A percentile compares a stretch with the other conserved stretches of the same genome.
phyloP scores from a whole-genome alignment of 2,113 vertebrate species.

The Pygoscelis antarcticus region DNA sequence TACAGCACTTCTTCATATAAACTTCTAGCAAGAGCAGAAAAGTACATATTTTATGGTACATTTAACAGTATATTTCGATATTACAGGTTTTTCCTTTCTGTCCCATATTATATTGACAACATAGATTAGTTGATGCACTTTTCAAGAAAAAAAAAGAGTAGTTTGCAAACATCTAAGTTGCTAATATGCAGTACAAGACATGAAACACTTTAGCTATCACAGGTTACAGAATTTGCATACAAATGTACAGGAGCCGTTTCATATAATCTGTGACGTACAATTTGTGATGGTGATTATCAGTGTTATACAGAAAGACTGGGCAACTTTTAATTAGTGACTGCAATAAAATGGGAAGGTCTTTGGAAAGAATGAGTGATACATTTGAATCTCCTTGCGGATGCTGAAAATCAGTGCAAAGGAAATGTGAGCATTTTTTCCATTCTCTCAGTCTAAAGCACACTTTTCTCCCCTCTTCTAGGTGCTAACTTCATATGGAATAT shows the following conservation, averaged over 20 bases:
- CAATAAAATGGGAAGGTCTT: constrained; percentile 32
- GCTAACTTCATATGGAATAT: constrained; percentile 59
- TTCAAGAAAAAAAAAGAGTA: background rate
- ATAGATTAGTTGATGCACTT: background rate
- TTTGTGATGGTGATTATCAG: constrained; percentile 13
- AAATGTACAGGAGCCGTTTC: constrained; percentile 9
- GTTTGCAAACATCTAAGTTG: background rate
- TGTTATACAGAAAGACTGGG: background rate
- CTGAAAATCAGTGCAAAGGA: constrained; percentile 54
- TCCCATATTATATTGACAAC: background rate
- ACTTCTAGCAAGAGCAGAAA: background rate
- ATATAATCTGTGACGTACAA: background rate
- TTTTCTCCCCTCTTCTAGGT: constrained; percentile 47
- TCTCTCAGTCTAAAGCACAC: constrained; percentile 15
- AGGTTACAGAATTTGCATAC: constrained; percentile 9
- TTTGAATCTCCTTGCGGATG: background rate
- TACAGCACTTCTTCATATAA: background rate
- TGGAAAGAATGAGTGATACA: background rate
- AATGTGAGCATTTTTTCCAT: constrained; percentile 30
- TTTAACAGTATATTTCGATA: background rate
- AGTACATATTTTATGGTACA: background rate
- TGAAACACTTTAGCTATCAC: constrained; percentile 3
- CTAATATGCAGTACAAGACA: background rate
- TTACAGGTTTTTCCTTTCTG: background rate
- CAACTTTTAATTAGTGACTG: constrained; percentile 28